phyloP scores from a whole-genome alignment of 2,888 invertebrate genomes.

The Ichneumoninae sp. region DNA sequence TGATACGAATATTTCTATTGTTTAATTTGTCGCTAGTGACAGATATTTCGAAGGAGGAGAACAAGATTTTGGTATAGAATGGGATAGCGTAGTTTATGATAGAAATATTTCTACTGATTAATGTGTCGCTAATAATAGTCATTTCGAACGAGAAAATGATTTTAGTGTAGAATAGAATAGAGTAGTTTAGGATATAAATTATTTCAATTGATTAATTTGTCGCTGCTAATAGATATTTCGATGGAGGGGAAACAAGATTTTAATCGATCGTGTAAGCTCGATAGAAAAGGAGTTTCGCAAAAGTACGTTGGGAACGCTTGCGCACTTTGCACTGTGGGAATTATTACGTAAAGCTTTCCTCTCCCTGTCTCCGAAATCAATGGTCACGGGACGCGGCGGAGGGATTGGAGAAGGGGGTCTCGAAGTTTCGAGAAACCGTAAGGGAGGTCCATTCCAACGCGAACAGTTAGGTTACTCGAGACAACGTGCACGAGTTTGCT shows the following conservation, averaged over 20 bases:
- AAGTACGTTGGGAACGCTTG: slow-evolving; percentile 47
- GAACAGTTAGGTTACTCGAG: slow-evolving; percentile 73
- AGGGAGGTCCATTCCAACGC: slow-evolving; percentile 61
- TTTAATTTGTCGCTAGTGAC: neutral
- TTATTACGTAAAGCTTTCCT: slow-evolving; percentile 59
- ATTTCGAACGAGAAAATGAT: neutral
- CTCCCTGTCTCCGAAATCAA: slow-evolving; percentile 49
- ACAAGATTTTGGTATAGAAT: neutral
- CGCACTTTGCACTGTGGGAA: slow-evolving; percentile 34
- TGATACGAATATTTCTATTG: neutral
- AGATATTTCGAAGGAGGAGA: neutral
- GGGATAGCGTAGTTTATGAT: neutral
- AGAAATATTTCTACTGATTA: neutral
- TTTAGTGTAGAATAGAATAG: neutral
- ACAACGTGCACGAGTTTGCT: slow-evolving; percentile 75
- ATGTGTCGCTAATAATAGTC: neutral
- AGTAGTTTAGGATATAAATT: neutral
- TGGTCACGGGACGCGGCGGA: slow-evolving; percentile 62
- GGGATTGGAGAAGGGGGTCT: slow-evolving; percentile 38
- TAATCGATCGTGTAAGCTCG: neutral
- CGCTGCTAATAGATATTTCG: neutral
- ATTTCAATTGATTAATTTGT: neutral
- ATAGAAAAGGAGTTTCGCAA: slow-evolving; percentile 12
- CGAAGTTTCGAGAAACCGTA: slow-evolving; percentile 72
- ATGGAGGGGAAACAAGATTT: neutral